A percentile compares a stretch with the other conserved stretches of the same genome.
Evolutionary conservation across 2,113 vertebrate species (phyloP).

Genomic region (Eptatretus burgeri): DNA sequence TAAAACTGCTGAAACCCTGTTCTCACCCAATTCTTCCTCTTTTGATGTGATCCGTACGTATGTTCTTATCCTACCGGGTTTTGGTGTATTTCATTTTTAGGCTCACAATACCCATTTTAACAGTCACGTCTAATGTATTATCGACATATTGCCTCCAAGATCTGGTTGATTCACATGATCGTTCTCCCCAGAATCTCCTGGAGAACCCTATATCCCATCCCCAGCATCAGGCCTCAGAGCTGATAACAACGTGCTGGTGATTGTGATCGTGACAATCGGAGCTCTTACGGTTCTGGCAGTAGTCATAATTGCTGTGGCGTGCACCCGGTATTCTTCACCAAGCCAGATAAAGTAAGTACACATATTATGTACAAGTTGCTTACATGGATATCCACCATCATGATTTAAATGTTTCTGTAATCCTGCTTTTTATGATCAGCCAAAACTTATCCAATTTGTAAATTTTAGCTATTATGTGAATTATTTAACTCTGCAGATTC

Average conservation of each 20-base stretch:
- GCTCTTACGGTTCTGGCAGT: conserved; percentile 63
- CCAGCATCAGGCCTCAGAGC: conserved; percentile 24
- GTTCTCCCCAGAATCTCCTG: too few species aligned
- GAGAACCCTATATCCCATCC: conserved; percentile 21
- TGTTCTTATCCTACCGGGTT: too few species aligned
- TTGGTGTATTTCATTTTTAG: too few species aligned
- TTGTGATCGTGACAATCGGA: conserved; percentile 54
- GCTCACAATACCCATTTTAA: too few species aligned
- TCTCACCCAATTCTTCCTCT: too few species aligned
- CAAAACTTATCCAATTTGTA: too few species aligned
- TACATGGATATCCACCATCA: not conserved
- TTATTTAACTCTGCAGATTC: too few species aligned
- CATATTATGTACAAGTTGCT: not conserved
- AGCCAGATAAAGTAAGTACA: conserved; percentile 71
- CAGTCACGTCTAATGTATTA: not conserved
- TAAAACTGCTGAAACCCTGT: too few species aligned
- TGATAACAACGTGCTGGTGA: conserved; percentile 56
- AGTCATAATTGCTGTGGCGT: conserved; percentile 64
- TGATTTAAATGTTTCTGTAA: too few species aligned
- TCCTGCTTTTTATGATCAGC: too few species aligned
- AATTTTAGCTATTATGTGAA: too few species aligned
- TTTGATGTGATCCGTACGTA: too few species aligned
- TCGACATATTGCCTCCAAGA: not conserved
- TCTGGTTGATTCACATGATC: not conserved
- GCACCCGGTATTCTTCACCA: conserved; percentile 55